Evolutionary conservation across 1,140 invertebrate genomes (phyloP).

Genomic region (Ceratina australensis): DNA sequence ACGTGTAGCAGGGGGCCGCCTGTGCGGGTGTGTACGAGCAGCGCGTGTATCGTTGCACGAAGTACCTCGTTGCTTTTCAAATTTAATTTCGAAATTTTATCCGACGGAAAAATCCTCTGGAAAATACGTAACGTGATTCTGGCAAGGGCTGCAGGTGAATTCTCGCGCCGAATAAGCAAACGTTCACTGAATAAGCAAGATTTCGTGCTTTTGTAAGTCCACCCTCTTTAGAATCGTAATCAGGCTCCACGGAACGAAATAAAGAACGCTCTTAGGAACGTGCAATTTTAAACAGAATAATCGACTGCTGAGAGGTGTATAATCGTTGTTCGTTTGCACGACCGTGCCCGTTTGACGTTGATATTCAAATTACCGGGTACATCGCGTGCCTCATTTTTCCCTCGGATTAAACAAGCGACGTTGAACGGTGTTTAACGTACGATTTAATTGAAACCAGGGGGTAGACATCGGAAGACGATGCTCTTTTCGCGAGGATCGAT

Average conservation of each 20-base stretch:
- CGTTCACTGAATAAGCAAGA: too few relatives aligned
- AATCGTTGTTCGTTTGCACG: conserved; percentile 1
- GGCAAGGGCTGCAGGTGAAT: conserved; percentile 25
- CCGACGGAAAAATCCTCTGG: too few relatives aligned
- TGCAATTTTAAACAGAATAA: background rate
- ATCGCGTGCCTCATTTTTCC: background rate
- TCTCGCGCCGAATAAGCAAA: conserved; percentile 43
- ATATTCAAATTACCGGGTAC: background rate
- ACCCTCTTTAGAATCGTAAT: conserved; percentile 30
- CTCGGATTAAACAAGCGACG: background rate
- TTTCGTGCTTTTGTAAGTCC: too few relatives aligned
- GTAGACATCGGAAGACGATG: background rate
- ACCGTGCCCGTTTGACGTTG: background rate
- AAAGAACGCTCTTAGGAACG: too few relatives aligned
- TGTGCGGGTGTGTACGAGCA: background rate
- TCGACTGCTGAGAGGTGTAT: background rate
- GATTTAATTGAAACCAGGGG: conserved; percentile 20
- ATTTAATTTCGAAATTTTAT: conserved; percentile 28
- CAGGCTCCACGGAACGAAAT: too few relatives aligned
- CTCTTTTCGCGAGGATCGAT: conserved; percentile 7
- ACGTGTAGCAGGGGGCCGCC: background rate
- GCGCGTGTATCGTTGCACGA: background rate
- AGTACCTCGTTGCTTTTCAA: conserved; percentile 29
- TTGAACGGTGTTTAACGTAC: background rate
- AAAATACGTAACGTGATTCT: conserved; percentile 32